Base-by-base conservation (phyloP, 2,888 invertebrate species). In the Dusona sp. region DNA sequence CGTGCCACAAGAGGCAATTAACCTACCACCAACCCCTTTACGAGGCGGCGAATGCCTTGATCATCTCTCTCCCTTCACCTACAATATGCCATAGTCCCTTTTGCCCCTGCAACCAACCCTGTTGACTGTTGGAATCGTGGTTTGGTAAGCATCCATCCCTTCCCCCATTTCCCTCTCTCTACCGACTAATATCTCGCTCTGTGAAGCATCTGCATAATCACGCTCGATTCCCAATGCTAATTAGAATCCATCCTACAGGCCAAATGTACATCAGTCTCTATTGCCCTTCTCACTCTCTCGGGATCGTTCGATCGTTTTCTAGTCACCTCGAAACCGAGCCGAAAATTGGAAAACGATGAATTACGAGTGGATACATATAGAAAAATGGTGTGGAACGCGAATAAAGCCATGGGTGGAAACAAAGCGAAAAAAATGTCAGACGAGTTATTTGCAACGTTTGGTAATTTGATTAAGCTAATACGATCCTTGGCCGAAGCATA, bases 171-270 rank as follows among this genome's bases (percentile, higher is more conserved):
- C 67, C 65, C 48, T 42, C 65, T 45, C 65, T 45, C 79, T 81
- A 29, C 67, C 61, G 38, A 57, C 85, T 79, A 78, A 74, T 84
- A 86, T 77, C 83, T 85, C 72, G 83, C 90, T 90, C 89, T 86
- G 90, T 91, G 91, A 91, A 90, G 90, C 93, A 91, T 93, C 92
- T 92, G 92, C 93, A 93, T 93, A 93, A 93, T 94, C 92, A 92
- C 92, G 91, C 91, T 90, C 90, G 92, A 92, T 93, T 93, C 92
- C 93, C 92, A 91, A 93, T 93, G 93, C 93, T 93, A 93, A 93
- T 93, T 93, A 93, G 92, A 92, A 90, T 91, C 90, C 90, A 88
- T 89, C 90, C 91, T 90, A 90, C 90, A 90, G 89, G 89, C 91
- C 92, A 89, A 91, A 90, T 92, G 91, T 91, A 89, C 91, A 91